A percentile compares a stretch with the other conserved stretches of the same genome.
Evolutionary conservation across 2,797 vertebrate genomes (phyloP).

Genomic region (Eupleurogrammus muticus): DNA sequence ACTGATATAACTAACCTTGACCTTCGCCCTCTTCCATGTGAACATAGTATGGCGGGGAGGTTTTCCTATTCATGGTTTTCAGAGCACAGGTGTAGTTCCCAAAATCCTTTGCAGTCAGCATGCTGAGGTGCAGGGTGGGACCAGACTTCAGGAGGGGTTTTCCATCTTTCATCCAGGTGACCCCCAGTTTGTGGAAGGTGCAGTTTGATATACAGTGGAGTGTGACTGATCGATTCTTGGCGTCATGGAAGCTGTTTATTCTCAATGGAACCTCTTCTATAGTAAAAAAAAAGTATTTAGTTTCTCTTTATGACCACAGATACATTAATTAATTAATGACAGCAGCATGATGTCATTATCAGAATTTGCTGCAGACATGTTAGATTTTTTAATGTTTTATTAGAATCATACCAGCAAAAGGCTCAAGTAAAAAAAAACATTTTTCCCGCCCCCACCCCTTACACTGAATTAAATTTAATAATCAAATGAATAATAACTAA

Average conservation of each 20-base stretch:
- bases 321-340: too few species aligned
- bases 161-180: constrained; percentile 53
- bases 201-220: constrained; percentile 8
- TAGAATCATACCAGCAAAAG: too few species aligned
- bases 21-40: neutral
- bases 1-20: constrained; percentile 1
- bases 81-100: constrained; percentile 58
- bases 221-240: accelerated
- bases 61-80: accelerated
- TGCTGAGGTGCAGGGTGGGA: constrained; percentile 10
- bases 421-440: too few species aligned
- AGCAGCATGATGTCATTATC: too few species aligned
- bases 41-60: neutral
- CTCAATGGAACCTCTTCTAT: accelerated
- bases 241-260: neutral
- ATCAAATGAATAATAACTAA: too few species aligned
- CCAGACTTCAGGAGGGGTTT: constrained; percentile 20
- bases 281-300: neutral
- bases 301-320: too few species aligned
- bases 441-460: too few species aligned
- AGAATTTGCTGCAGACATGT: too few species aligned
- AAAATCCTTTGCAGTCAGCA: constrained; percentile 43
- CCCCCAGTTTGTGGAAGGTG: neutral
- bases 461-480: too few species aligned
- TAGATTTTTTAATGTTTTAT: too few species aligned